phyloP scores from a whole-genome alignment of 2,113 vertebrate species.

The Pandion haliaetus region DNA sequence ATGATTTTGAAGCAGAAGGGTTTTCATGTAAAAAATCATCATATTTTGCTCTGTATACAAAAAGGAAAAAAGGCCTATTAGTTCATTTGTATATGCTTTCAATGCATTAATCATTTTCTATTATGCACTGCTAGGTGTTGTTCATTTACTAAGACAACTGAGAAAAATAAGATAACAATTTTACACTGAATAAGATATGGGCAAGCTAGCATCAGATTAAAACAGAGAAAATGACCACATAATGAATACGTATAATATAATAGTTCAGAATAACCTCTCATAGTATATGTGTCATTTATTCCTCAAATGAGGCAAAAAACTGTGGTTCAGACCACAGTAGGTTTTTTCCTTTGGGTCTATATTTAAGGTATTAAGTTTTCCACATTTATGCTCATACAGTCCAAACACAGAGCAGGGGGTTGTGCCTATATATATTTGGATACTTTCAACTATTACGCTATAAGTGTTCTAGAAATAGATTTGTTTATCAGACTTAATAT shows the following conservation, averaged over 20 bases:
- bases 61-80: not conserved
- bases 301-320: slow-evolving; percentile 4
- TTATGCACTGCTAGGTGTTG: not conserved
- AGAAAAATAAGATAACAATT: not conserved
- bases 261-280: not conserved
- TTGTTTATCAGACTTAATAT: not conserved
- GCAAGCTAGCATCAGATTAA: not conserved
- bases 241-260: not conserved
- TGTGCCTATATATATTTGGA: not conserved
- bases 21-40: not conserved
- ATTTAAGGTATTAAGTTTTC: not conserved
- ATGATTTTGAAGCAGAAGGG: not conserved
- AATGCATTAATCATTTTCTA: not conserved
- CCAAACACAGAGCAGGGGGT: not conserved
- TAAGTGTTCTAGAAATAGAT: not conserved
- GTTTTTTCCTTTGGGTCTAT: not conserved
- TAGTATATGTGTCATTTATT: not conserved
- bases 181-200: not conserved
- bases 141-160: not conserved
- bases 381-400: not conserved
- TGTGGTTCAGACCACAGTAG: not conserved
- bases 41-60: not conserved
- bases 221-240: not conserved
- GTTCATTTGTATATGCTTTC: not conserved
- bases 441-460: not conserved